A percentile compares a stretch with the other conserved stretches of the same genome.
phyloP scores from a whole-genome alignment of 2,113 vertebrate genomes.

The Lanius collurio region DNA sequence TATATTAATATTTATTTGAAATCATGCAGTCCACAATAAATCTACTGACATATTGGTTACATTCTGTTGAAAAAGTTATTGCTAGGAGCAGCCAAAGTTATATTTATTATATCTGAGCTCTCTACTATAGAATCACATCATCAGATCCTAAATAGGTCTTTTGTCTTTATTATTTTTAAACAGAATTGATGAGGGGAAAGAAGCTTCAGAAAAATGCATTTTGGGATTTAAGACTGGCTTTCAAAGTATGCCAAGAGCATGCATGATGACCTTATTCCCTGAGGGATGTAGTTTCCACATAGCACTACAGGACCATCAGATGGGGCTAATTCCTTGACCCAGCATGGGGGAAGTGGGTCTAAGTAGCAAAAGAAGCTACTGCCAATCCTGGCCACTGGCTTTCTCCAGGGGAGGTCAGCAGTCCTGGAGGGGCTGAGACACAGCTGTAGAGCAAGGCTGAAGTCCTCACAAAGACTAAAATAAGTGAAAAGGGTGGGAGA shows the following conservation, averaged over 20 bases:
- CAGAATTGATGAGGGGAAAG: neutral
- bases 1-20: constrained; percentile 7
- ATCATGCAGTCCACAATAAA: neutral
- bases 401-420: neutral
- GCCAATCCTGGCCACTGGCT: neutral
- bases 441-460: neutral
- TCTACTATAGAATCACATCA: neutral
- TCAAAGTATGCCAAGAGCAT: neutral
- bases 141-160: neutral
- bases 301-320: neutral
- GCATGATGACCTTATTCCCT: neutral
- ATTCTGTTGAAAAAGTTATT: constrained; percentile 7
- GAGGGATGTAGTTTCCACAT: neutral
- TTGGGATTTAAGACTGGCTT: neutral
- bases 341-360: neutral
- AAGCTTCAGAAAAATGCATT: neutral
- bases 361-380: neutral
- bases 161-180: constrained; percentile 2
- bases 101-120: neutral
- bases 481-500: neutral
- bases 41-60: neutral
- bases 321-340: neutral
- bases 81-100: neutral
- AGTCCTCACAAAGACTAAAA: neutral
- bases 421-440: neutral